Base-by-base conservation (phyloP, 2,888 invertebrate genomes). In the Teinopalpus imperialis region DNA sequence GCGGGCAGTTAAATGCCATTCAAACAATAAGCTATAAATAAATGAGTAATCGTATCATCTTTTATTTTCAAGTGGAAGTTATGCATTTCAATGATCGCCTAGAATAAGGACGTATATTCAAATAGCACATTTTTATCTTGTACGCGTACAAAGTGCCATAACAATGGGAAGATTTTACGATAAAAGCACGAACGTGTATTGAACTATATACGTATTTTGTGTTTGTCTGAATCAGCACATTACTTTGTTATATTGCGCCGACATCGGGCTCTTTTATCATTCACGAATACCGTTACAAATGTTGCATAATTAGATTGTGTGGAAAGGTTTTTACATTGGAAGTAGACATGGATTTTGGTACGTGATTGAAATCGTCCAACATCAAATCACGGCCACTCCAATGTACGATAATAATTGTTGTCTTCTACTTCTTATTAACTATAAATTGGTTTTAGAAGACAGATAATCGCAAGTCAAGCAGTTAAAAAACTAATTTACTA, bases 91-190 rank as follows among this genome's bases (percentile, higher is more conserved):
- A 49, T 45, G 45, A 45, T 43, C 21, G 34, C 26, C 24, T 43
- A 48, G 43, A 46, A 56, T 34, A 48, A 56, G 45, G 55, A 41
- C 53, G 56, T 52, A 53, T 57, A 61, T 69, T 65, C 63, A 61
- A 67, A 67, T 66, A 60, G 60, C 61, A 65, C 53, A 57, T 66
- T 69, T 65, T 60, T 65, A 65, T 43, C 42, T 49, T 44, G 48
- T 42, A 44, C 52, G 48, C 53, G 57, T 53, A 50, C 59, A 51
- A 49, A 60, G 64, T 63, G 61, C 66, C 57, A 43, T 46, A 66
- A 72, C 71, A 72, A 73, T 73, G 61, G 62, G 36, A 37, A 68
- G 71, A 72, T 71, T 55, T 48, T 20, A 46, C 50, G 73, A 73
- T 73, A 71, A 66, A 53, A 42, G 35, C 53, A 52, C 49, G 56